These are phyloP conservation scores for Aphelenchoides avenae DNA, from an alignment of 1,140 invertebrate genomes.

Conservation along the genomic window DNA sequence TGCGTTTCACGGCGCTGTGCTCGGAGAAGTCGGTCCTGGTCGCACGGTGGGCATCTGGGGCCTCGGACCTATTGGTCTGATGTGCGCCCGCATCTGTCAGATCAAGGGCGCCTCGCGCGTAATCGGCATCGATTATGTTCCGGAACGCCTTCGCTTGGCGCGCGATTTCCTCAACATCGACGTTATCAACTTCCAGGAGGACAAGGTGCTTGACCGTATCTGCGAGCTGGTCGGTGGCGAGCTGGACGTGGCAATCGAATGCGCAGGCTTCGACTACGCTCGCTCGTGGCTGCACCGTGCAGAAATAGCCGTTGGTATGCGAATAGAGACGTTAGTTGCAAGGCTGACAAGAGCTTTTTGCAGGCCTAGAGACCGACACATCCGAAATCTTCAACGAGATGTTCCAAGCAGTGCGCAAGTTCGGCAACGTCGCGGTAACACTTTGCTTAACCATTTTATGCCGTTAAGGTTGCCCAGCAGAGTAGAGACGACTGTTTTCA, in stretches of 20 bases:
- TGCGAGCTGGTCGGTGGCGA: slow-evolving; percentile 7
- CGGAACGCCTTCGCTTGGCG: slow-evolving; percentile 21
- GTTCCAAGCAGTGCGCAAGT: slow-evolving; percentile 12
- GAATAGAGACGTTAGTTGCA: background rate
- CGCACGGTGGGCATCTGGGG: slow-evolving; percentile 27
- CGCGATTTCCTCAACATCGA: slow-evolving; percentile 20
- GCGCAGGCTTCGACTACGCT: slow-evolving; percentile 30
- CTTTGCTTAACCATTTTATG: no score
- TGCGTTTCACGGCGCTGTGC: slow-evolving; percentile 17
- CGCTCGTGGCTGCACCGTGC: slow-evolving; percentile 21
- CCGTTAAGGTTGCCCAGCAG: no score
- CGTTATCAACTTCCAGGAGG: slow-evolving; percentile 26
- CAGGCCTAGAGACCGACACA: slow-evolving; percentile 28
- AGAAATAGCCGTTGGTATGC: slow-evolving; percentile 18
- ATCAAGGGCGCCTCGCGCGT: slow-evolving; percentile 19
- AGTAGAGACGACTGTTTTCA: no score
- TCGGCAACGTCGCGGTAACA: slow-evolving; percentile 7
- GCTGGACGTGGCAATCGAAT: slow-evolving; percentile 33
- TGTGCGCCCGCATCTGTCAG: no score
- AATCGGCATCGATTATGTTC: slow-evolving; percentile 24
- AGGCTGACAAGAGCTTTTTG: no score
- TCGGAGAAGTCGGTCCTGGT: slow-evolving; percentile 29
- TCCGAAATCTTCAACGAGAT: slow-evolving; percentile 29
- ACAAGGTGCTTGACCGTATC: slow-evolving; percentile 8
- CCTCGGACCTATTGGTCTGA: slow-evolving; percentile 22